Percentiles rank a stretch among this genome's conserved stretches.
Evolutionary conservation across 2,888 invertebrate species (phyloP).

Genomic region (Philereme vetulata): DNA sequence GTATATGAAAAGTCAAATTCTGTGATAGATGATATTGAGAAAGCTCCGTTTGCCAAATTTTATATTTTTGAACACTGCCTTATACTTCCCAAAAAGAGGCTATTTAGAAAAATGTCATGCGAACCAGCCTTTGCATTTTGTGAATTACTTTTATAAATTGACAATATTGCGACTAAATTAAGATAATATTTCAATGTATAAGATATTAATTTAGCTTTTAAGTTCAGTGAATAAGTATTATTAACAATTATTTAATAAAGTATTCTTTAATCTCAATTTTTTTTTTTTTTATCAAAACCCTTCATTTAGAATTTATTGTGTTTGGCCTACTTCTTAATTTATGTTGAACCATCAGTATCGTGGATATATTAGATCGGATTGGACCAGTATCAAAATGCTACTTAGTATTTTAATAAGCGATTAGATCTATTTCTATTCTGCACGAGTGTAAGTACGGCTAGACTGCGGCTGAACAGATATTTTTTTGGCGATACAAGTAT

Average conservation of each 20-base stretch:
- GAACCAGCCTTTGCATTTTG: conserved; percentile 21
- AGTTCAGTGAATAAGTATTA: conserved; percentile 44
- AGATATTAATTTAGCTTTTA: conserved; percentile 43
- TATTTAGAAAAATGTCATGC: conserved; percentile 28
- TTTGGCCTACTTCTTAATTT: no score
- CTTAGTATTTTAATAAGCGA: no score
- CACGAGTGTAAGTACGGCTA: no score
- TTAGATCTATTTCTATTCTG: no score
- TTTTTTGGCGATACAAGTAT: no score
- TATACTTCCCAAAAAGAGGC: conserved; percentile 38
- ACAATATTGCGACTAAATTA: conserved; percentile 16
- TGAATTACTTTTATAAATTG: conserved; percentile 31
- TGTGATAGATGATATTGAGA: conserved; percentile 32
- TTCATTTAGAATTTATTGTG: no score
- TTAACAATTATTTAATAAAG: conserved; percentile 29
- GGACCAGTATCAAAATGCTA: no score
- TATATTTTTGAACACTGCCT: conserved; percentile 33
- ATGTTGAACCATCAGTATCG: no score
- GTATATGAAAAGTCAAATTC: conserved; percentile 28
- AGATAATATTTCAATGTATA: conserved; percentile 5
- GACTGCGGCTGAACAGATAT: no score
- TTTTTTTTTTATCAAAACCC: neutral
- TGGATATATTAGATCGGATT: no score
- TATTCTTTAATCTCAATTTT: conserved; percentile 11
- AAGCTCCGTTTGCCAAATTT: conserved; percentile 51